Evolutionary conservation across 2,797 vertebrate genomes (phyloP).

Genomic region (Onychomys arenicola): DNA sequence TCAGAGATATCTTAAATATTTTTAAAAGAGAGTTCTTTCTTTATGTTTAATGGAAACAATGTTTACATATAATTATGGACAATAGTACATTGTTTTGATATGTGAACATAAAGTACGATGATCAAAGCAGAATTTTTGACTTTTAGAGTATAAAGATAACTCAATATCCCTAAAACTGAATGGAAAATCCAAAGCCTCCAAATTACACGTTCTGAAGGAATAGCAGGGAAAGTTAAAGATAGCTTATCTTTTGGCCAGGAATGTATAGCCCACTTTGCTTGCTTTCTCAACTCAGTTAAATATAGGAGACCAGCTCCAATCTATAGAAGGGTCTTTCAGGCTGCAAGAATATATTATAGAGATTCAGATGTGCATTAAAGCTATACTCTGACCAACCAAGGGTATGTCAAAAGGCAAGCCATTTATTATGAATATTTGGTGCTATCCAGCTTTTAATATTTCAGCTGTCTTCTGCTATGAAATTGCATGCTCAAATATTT

Average conservation of each 20-base stretch:
- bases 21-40: not conserved
- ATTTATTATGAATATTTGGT: no score
- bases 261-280: rapidly evolving
- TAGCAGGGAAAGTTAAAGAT: not conserved
- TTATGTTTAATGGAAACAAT: not conserved
- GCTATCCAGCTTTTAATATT: no score
- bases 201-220: not conserved
- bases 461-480: no score
- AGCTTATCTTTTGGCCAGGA: not conserved
- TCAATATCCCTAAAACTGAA: not conserved
- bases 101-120: not conserved
- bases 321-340: no score
- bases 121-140: not conserved
- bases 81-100: not conserved
- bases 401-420: no score
- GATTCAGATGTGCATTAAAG: no score
- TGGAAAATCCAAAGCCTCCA: not conserved
- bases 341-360: no score
- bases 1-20: not conserved
- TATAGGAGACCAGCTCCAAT: no score
- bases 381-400: no score
- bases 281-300: not conserved
- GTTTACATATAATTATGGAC: not conserved
- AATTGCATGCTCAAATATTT: no score
- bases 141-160: conserved; percentile 30